Evolutionary conservation across 2,113 vertebrate species (phyloP).

Genomic region (Chionodraco myersi): DNA sequence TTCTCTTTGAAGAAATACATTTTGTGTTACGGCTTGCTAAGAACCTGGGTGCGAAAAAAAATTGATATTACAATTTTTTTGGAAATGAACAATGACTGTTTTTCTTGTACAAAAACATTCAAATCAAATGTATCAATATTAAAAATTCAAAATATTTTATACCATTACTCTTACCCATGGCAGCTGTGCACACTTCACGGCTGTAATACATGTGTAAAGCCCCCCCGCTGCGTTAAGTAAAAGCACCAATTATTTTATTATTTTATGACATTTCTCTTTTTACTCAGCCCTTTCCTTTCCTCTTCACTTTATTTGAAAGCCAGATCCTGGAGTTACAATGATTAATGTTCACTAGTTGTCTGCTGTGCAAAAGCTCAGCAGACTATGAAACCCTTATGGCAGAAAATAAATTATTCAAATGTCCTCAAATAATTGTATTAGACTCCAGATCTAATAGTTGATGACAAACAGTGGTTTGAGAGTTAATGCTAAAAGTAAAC

Average conservation of each 20-base stretch:
- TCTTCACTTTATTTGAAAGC: neutral
- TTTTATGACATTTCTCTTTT: neutral
- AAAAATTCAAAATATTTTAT: neutral
- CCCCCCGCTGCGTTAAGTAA: neutral
- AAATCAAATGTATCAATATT: neutral
- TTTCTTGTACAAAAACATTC: neutral
- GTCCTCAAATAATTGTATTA: neutral
- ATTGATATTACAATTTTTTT: neutral
- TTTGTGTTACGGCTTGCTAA: no score
- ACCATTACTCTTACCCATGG: neutral
- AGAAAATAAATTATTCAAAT: neutral
- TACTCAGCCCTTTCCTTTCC: neutral
- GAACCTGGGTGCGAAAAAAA: no score
- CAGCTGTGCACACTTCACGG: neutral
- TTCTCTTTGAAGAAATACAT: no score
- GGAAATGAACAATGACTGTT: neutral
- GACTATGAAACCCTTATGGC: neutral
- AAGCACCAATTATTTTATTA: neutral
- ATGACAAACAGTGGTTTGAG: neutral
- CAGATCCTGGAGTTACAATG: conserved; percentile 1
- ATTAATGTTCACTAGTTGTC: neutral
- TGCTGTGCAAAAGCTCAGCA: neutral
- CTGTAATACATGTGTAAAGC: neutral
- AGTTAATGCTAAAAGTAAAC: neutral
- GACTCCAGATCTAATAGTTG: neutral